A percentile compares a stretch with the other conserved stretches of the same genome.
These are phyloP conservation scores for Artibeus jamaicensis DNA, from an alignment of 2,797 vertebrate species.

Conservation along the genomic window DNA sequence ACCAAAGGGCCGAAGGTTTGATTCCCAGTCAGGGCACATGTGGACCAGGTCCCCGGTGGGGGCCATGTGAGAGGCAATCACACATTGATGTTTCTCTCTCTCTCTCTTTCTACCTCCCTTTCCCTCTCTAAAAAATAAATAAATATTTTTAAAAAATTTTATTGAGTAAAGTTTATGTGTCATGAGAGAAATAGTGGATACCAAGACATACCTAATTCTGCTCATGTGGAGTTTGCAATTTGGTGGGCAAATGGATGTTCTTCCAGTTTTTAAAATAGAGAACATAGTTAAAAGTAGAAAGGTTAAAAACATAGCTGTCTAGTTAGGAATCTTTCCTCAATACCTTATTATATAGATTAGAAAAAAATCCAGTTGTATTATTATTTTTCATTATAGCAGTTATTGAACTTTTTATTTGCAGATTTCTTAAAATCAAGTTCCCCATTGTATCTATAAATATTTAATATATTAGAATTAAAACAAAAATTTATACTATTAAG, in stretches of 20 bases:
- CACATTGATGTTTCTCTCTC: too few relatives aligned
- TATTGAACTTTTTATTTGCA: not conserved
- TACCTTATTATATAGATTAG: not conserved
- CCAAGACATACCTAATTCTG: not conserved
- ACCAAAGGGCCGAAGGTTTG: too few relatives aligned
- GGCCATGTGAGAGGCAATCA: too few relatives aligned
- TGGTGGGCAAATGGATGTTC: not conserved
- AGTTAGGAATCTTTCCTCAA: not conserved
- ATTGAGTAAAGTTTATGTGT: not conserved
- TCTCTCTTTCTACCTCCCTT: too few relatives aligned
- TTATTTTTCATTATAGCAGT: not conserved
- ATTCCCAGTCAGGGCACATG: too few relatives aligned
- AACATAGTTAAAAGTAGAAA: not conserved
- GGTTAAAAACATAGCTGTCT: not conserved
- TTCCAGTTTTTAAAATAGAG: not conserved
- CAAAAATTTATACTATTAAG: not conserved
- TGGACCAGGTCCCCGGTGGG: too few relatives aligned
- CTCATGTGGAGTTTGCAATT: not conserved
- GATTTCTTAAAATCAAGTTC: not conserved
- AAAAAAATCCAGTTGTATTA: not conserved
- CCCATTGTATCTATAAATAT: not conserved
- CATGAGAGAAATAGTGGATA: not conserved
- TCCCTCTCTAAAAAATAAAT: too few relatives aligned
- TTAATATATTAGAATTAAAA: conserved; percentile 25
- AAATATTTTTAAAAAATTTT: not conserved